Percentiles rank a stretch among this genome's conserved stretches.
Conservation (phyloP, 2,797 vertebrate genomes). For the Molossus molossus region DNA sequence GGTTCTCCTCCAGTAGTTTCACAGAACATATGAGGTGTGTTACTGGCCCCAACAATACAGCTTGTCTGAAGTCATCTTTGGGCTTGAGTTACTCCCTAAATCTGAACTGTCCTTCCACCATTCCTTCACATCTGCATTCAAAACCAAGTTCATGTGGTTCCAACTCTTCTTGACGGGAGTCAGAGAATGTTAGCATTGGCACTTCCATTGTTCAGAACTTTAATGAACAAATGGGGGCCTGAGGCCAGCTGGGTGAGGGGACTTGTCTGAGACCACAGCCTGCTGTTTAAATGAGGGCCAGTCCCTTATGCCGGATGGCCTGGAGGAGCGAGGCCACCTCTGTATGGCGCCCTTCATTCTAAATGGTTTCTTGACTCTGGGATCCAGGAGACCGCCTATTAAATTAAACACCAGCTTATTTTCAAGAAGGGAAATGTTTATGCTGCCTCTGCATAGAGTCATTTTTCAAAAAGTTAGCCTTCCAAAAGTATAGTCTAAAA, state of each 20-base stretch:
- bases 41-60: not conserved
- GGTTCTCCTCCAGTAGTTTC: not conserved
- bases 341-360: not conserved
- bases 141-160: not conserved
- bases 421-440: constrained; percentile 68
- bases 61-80: not conserved
- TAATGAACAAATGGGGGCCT: not conserved
- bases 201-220: not conserved
- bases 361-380: not conserved
- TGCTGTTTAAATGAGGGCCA: not conserved
- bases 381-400: not conserved
- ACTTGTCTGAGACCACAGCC: constrained; percentile 46
- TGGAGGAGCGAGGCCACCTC: rapidly evolving
- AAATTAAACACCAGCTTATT: constrained; percentile 37
- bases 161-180: not conserved
- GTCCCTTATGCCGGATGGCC: rapidly evolving
- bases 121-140: not conserved
- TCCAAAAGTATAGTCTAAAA: constrained; percentile 42
- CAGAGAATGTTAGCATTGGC: not conserved
- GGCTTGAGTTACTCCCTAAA: not conserved
- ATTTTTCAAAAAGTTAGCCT: constrained; percentile 49
- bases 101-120: not conserved
- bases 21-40: not conserved
- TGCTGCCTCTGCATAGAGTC: constrained; percentile 47
- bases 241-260: not conserved